phyloP scores from a whole-genome alignment of 2,113 vertebrate genomes.

The Ptychochromis oligacanthus region DNA sequence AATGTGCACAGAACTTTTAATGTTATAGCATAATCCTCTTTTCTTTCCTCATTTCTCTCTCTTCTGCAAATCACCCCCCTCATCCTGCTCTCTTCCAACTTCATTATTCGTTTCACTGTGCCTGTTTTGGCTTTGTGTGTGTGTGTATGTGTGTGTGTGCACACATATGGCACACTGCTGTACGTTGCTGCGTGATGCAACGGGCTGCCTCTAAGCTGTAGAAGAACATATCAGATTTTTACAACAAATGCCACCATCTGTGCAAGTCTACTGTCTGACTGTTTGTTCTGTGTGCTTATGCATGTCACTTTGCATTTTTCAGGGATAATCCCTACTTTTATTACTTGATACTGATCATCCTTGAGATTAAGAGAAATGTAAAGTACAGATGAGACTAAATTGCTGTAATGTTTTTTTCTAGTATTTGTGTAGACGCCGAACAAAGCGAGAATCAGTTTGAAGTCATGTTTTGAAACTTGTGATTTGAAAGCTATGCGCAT shows the following conservation, averaged over 20 bases:
- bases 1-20: conserved; percentile 44
- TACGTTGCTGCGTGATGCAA: conserved; percentile 5
- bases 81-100: conserved; percentile 29
- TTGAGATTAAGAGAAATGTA: conserved; percentile 6
- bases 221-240: conserved; percentile 31
- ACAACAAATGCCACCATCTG: conserved; percentile 42
- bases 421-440: not conserved
- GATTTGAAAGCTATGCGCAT: not conserved
- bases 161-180: not conserved
- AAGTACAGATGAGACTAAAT: not conserved
- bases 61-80: conserved; percentile 18
- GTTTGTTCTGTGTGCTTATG: not conserved
- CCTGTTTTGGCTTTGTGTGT: not conserved
- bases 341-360: conserved; percentile 30
- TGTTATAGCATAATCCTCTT: conserved; percentile 56
- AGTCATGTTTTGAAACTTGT: not conserved
- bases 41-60: conserved; percentile 38
- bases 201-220: conserved; percentile 18
- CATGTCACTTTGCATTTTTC: conserved; percentile 8
- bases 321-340: conserved; percentile 30
- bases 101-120: conserved; percentile 11
- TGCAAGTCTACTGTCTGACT: conserved; percentile 1
- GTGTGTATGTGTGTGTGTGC: not conserved
- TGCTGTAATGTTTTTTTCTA: not conserved
- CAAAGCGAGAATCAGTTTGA: too few species aligned